These are phyloP conservation scores for Campopleginae sp. DNA, from an alignment of 2,888 invertebrate species.

Conservation along the genomic window DNA sequence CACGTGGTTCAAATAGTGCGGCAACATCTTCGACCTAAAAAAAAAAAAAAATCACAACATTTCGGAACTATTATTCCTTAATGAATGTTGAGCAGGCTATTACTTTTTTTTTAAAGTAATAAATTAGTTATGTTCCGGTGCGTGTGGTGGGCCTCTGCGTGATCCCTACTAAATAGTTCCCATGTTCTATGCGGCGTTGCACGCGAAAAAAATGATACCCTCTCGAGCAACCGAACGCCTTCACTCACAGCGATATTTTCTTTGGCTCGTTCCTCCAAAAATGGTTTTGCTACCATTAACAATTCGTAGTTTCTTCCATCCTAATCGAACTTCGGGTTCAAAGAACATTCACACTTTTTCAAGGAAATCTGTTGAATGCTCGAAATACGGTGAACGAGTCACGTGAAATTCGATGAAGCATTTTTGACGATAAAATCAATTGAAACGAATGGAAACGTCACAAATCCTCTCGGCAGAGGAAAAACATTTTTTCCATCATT, in stretches of 20 bases:
- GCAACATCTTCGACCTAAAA: slow-evolving; percentile 36
- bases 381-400: no score
- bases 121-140: slow-evolving; percentile 26
- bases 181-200: slow-evolving; percentile 25
- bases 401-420: no score
- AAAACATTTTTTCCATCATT: no score
- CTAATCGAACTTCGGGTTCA: not conserved
- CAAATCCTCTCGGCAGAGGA: no score
- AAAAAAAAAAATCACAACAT: slow-evolving; percentile 35
- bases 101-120: slow-evolving; percentile 36
- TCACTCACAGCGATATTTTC: slow-evolving; percentile 10
- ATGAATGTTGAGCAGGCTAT: not conserved
- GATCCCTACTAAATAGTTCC: slow-evolving; percentile 39
- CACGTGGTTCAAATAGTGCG: not conserved
- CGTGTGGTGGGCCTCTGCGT: slow-evolving; percentile 46
- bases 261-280: slow-evolving; percentile 9
- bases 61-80: slow-evolving; percentile 24
- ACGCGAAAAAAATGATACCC: slow-evolving; percentile 30
- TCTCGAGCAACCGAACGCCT: slow-evolving; percentile 5
- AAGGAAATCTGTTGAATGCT: no score
- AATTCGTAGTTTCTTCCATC: slow-evolving; percentile 3
- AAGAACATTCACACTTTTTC: not conserved
- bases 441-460: no score
- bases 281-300: not conserved
- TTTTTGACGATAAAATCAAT: no score